These are phyloP conservation scores for Oreochromis spilurus DNA, from an alignment of 2,113 vertebrate genomes.

Conservation along the genomic window DNA sequence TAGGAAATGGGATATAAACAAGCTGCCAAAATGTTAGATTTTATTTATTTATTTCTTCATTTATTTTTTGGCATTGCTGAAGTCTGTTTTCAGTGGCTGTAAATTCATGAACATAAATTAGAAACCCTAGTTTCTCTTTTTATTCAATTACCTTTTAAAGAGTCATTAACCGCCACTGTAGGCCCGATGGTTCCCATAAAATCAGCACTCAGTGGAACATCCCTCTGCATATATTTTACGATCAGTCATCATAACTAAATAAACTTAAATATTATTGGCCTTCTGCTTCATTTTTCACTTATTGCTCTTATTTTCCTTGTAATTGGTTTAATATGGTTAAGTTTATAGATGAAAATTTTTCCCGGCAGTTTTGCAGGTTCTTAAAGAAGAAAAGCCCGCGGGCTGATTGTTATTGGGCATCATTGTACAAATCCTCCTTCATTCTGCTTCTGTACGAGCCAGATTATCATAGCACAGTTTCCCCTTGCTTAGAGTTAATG, in stretches of 20 bases:
- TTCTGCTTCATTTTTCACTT: neutral
- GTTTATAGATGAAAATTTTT: neutral
- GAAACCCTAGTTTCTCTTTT: neutral
- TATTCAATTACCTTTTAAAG: conserved; percentile 6
- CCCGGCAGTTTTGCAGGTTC: neutral
- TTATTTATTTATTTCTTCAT: neutral
- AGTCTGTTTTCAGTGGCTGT: neutral
- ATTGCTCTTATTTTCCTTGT: neutral
- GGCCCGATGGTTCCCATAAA: conserved; percentile 6
- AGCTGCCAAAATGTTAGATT: conserved; percentile 8
- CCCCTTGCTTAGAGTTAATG: conserved; percentile 31
- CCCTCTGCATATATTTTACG: neutral
- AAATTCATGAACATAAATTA: conserved; percentile 18
- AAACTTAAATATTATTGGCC: conserved; percentile 20
- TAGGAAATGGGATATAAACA: conserved; percentile 20
- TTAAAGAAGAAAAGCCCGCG: neutral
- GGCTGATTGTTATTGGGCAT: neutral
- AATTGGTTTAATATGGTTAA: neutral
- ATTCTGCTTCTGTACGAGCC: conserved; percentile 21
- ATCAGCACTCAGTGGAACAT: neutral
- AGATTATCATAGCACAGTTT: conserved; percentile 45
- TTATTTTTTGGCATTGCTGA: neutral
- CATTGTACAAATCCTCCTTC: conserved; percentile 13
- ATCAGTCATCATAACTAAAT: conserved; percentile 20
- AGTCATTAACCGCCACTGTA: conserved; percentile 20